A percentile compares a stretch with the other conserved stretches of the same genome.
phyloP scores from a whole-genome alignment of 1,140 invertebrate genomes.

The Geopemphigus sp. region DNA sequence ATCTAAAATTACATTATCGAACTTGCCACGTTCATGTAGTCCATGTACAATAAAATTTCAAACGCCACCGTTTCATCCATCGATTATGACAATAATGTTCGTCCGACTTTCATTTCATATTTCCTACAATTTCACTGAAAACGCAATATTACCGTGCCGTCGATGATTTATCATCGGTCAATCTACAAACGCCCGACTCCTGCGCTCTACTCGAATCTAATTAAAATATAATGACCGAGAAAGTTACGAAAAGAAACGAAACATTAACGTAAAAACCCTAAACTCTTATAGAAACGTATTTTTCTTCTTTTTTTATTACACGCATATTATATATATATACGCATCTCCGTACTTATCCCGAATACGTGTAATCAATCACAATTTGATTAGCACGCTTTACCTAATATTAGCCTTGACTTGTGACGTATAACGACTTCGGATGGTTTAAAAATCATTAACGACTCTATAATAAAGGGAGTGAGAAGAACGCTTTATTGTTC shows the following conservation, averaged over 20 bases:
- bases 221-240: conserved; percentile 24
- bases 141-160: too few species aligned
- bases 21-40: too few species aligned
- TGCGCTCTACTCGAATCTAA: not conserved
- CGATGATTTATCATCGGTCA: conserved; percentile 40
- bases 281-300: conserved; percentile 9
- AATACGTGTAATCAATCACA: conserved; percentile 29
- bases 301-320: conserved; percentile 23
- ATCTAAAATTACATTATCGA: too few species aligned
- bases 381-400: conserved; percentile 37
- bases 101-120: not conserved
- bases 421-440: conserved; percentile 33
- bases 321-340: too few species aligned
- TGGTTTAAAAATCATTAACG: conserved; percentile 42
- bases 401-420: conserved; percentile 39
- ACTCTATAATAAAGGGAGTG: conserved; percentile 31
- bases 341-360: not conserved
- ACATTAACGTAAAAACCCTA: conserved; percentile 30
- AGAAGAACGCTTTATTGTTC: conserved; percentile 40
- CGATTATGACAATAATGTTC: too few species aligned
- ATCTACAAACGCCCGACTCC: not conserved
- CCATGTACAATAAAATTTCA: too few species aligned
- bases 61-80: too few species aligned
- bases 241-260: conserved; percentile 20
- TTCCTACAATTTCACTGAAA: not conserved